Evolutionary conservation across 2,888 invertebrate species (phyloP), one percentile per base, ranked within the genome.

Genomic region (Drosophila flavopinicola): DNA sequence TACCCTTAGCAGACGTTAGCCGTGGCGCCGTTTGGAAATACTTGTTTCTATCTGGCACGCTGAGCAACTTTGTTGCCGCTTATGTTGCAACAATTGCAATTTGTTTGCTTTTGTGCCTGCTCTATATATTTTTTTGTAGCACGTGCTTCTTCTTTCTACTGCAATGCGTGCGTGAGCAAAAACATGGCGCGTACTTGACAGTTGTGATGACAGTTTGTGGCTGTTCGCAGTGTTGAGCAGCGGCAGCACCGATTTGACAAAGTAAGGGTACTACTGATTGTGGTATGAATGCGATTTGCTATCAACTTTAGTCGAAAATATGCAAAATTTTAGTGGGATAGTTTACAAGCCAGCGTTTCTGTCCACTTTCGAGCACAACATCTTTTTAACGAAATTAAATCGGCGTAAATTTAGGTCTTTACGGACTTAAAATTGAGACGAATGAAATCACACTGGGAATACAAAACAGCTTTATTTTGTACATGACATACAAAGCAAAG

Each of bases 131-230:
- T 32, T 38, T 33, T 38, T 52, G 48, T 44, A 25, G 63, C 84
- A 69, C 72, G 86, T 78, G 72, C 78, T 83, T 79, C 78, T 79
- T 79, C 78, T 85, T 79, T 38, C 76, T 13, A 71, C 56, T 58
- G 71, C 38, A 70, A 60, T 75, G 73, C 75, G 73, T 75, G 75
- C 73, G 71, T 70, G 71, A 73, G 73, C 73, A 66, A 73, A 65
- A 73, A 75, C 71, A 73, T 73, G 73, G 76, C 73, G 73, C 71
- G 70, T 45, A 32, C 49, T 64, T 72, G 72, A 72, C 72, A 72
- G 75, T 72, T 75, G 51, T 51, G 48, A 20, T 70, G 71, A 70
- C 72, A 75, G 39, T 35, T 57, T 35, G 51, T 60, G 25, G 56
- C 49, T 30, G 47, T 37, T 41, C 10, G 4, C 39, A 60, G 72